Evolutionary conservation across 2,888 invertebrate genomes (phyloP), one percentile per base, ranked within the genome.

Genomic region (Artemia sinica): DNA sequence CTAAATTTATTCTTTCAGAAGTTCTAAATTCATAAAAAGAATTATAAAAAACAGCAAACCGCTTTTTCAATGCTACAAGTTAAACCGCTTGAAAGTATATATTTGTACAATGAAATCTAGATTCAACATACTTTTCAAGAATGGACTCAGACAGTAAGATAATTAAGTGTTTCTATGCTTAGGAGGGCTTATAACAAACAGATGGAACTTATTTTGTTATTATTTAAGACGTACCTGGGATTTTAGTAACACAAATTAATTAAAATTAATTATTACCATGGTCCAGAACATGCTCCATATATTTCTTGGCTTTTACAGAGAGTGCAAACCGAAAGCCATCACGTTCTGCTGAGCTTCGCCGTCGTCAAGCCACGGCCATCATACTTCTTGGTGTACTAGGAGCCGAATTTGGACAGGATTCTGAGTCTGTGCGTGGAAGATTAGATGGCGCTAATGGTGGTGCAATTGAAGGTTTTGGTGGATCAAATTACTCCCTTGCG

Each of bases 351-450:
- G 92, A 93, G 78, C 78, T 92, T 68, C 91, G 91, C 74, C 83
- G 95, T 8, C 94, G 95, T 75, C 96, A 98, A 78, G 94, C 96
- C 0, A 96, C 97, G 0, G 92, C 98, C 0, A 94, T 99, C 0
- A 93, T 99, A 7, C 79, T 98, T 68, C 79, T 99, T 63, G 97
- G 96, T 0, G 97, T 98, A 0, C 92, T 98, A 69, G 98, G 98
- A 0, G 93, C 97, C 0, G 96, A 98, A 79, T 98, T 97, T 76
- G 97, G 97, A 0, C 93, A 94, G 76, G 97, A 97, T 76, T 89
- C 96, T 18, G 70, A 69, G 9, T 63, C 69, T 13, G 66, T 51
- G n/a, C 65, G 66, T 28, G 18, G 68, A 14, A 65, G 50, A 52
- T 18, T 41, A n/a, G 48, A 41, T 68, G 71, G 13, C 65, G 69